phyloP scores from a whole-genome alignment of 2,113 vertebrate genomes.

The Alethe castanea region DNA sequence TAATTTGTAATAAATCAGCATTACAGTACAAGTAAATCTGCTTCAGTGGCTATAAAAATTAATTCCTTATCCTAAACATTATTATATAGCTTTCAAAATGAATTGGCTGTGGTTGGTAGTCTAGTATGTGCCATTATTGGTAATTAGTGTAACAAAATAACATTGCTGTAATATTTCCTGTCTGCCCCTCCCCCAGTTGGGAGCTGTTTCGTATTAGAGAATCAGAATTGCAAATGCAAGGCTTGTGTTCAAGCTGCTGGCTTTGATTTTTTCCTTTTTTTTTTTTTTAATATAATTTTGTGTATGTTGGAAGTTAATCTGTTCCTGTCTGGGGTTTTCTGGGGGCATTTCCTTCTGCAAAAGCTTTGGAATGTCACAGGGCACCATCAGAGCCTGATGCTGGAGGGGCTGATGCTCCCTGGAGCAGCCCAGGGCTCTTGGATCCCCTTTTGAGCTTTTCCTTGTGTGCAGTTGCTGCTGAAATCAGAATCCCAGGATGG shows the following conservation, averaged over 20 bases:
- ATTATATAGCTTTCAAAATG: constrained; percentile 67
- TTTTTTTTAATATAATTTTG: neutral
- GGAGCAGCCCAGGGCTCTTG: neutral
- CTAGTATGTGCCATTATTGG: constrained; percentile 55
- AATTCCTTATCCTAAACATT: constrained; percentile 72
- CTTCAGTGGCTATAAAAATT: constrained; percentile 66
- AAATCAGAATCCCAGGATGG: neutral
- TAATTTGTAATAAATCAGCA: constrained; percentile 66
- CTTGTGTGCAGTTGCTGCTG: neutral
- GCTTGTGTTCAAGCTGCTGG: neutral
- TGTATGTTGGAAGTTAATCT: neutral
- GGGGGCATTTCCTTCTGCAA: neutral
- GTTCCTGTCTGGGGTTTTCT: neutral
- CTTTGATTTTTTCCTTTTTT: neutral
- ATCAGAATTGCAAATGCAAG: constrained; percentile 10
- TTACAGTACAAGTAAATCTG: constrained; percentile 50
- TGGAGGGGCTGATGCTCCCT: neutral
- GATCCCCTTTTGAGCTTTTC: neutral
- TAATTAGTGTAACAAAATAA: constrained; percentile 68
- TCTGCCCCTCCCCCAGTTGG: neutral
- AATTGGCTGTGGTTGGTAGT: constrained; percentile 55
- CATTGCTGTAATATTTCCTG: neutral
- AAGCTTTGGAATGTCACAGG: neutral
- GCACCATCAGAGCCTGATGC: neutral
- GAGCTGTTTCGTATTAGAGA: neutral